A percentile compares a stretch with the other conserved stretches of the same genome.
Evolutionary conservation across 2,888 invertebrate genomes (phyloP).

Genomic region (Selenia dentaria): DNA sequence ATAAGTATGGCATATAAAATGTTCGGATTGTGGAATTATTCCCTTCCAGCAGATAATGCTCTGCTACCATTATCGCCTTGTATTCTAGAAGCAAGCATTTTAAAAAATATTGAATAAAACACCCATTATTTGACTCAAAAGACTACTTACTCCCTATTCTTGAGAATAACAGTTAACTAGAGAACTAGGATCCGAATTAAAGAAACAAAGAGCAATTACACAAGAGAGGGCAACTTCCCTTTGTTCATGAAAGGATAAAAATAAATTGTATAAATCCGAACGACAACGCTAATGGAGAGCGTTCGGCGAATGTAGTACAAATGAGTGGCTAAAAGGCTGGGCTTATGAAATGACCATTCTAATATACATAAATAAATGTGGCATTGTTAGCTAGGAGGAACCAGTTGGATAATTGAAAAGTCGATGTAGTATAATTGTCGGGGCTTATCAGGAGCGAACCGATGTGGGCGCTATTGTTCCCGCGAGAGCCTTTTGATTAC

Average conservation of each 20-base stretch:
- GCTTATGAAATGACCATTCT: conserved; percentile 78
- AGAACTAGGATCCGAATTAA: conserved; percentile 36
- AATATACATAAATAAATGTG: conserved; percentile 81
- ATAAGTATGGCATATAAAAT: no score
- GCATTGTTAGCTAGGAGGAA: conserved; percentile 78
- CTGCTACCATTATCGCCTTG: no score
- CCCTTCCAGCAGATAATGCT: no score
- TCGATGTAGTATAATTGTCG: conserved; percentile 84
- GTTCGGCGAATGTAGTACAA: conserved; percentile 46
- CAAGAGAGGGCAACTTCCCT: conserved; percentile 29
- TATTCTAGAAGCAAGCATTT: no score
- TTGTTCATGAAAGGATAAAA: conserved; percentile 37
- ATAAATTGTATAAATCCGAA: conserved; percentile 38
- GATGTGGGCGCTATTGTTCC: conserved; percentile 83
- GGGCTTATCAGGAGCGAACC: conserved; percentile 78
- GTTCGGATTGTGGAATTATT: no score
- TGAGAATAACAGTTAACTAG: conserved; percentile 32
- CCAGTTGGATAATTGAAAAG: conserved; percentile 82
- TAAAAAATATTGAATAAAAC: no score
- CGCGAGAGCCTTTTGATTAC: conserved; percentile 82
- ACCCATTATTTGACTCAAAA: no score
- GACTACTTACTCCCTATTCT: conserved; percentile 13
- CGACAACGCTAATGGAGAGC: conserved; percentile 49
- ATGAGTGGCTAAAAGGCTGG: conserved; percentile 59
- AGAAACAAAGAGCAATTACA: conserved; percentile 38